phyloP scores from a whole-genome alignment of 2,888 invertebrate species.

The Netelia virgata region DNA sequence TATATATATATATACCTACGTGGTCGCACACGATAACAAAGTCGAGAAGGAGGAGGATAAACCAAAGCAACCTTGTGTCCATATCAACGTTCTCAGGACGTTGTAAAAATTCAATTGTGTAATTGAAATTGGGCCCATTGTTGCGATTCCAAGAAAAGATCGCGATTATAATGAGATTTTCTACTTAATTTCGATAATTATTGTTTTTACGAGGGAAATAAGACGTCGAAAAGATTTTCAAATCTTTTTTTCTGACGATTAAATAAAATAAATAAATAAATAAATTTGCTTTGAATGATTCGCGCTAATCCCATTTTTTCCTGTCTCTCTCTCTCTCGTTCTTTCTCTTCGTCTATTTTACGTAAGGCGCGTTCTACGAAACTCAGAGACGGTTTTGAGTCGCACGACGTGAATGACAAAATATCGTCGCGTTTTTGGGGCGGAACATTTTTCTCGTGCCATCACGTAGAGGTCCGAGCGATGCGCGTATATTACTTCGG shows the following conservation, averaged over 20 bases:
- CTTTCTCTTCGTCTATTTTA: background rate
- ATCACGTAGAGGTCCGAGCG: constrained; percentile 72
- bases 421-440: constrained; percentile 56
- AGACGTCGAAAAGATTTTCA: too few relatives aligned
- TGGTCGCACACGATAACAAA: constrained; percentile 1
- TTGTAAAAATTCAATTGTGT: background rate
- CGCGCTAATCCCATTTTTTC: background rate
- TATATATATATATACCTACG: background rate
- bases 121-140: background rate
- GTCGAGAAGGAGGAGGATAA: constrained; percentile 23
- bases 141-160: background rate
- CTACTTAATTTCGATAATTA: background rate
- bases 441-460: constrained; percentile 76
- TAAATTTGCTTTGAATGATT: constrained; percentile 2
- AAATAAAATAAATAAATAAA: background rate
- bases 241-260: background rate
- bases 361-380: constrained; percentile 71
- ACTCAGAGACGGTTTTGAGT: constrained; percentile 59
- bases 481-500: constrained; percentile 52
- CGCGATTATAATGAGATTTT: background rate
- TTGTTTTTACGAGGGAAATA: too few relatives aligned
- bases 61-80: constrained; percentile 1
- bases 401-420: constrained; percentile 73
- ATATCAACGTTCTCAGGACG: too few relatives aligned
- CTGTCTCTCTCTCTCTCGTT: constrained; percentile 8